Percentiles rank a stretch among this genome's conserved stretches.
Conservation (phyloP, 2,888 invertebrate species). For the Cantharis flavilabris region DNA sequence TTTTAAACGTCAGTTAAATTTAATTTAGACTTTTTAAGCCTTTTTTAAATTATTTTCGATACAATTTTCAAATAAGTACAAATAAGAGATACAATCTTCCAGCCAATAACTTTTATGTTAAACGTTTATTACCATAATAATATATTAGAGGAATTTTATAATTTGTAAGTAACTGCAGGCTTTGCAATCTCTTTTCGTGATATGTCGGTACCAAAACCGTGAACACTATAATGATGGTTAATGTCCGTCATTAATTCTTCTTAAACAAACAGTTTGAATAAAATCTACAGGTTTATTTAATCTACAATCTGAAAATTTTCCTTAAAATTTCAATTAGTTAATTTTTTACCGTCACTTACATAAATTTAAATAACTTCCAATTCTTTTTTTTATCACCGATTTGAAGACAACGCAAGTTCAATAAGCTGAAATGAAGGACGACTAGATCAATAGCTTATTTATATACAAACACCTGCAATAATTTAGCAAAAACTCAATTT, state of each 20-base stretch:
- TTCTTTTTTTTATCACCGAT: background rate
- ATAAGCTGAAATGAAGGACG: background rate
- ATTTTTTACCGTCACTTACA: background rate
- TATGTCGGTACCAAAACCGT: slow-evolving; percentile 33
- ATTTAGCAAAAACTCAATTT: background rate
- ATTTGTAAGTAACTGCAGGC: slow-evolving; percentile 16
- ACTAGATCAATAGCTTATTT: background rate
- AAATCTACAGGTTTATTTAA: slow-evolving; percentile 29
- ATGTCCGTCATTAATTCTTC: slow-evolving; percentile 45
- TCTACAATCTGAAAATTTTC: slow-evolving; percentile 1
- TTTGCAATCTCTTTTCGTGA: slow-evolving; percentile 32
- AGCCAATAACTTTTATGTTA: slow-evolving; percentile 20
- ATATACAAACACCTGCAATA: background rate
- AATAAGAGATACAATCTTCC: background rate
- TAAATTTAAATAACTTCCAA: background rate
- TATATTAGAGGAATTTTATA: slow-evolving; percentile 31
- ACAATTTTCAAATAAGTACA: background rate
- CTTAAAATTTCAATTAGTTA: background rate
- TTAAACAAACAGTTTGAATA: slow-evolving; percentile 42
- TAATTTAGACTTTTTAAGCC: no score
- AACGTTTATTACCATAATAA: slow-evolving; percentile 41
- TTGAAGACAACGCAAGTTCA: background rate
- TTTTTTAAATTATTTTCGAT: background rate
- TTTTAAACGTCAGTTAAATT: background rate
- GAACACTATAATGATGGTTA: slow-evolving; percentile 42